These are phyloP conservation scores for Xenopus petersii DNA, from an alignment of 2,797 vertebrate genomes.

Conservation along the genomic window DNA sequence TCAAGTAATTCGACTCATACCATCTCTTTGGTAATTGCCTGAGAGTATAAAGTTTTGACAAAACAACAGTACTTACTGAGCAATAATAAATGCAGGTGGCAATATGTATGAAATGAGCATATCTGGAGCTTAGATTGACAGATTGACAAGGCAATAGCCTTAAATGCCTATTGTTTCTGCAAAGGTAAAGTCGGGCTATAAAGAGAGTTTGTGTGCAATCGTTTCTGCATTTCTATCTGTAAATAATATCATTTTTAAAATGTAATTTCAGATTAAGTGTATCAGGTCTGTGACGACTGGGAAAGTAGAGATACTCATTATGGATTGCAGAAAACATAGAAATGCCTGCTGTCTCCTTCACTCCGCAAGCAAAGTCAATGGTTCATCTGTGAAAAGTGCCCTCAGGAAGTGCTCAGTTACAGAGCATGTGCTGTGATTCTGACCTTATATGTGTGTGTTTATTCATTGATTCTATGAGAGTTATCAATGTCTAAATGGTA, in stretches of 20 bases:
- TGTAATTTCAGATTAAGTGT: constrained; percentile 12
- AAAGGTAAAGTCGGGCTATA: no score
- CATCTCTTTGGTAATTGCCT: constrained; percentile 3
- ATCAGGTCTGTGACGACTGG: constrained; percentile 20
- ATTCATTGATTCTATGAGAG: constrained; percentile 22
- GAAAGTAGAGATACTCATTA: constrained; percentile 40
- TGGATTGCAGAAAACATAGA: constrained; percentile 20
- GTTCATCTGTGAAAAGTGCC: constrained; percentile 22
- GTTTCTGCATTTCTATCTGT: no score
- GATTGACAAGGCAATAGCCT: no score
- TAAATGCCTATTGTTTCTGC: no score
- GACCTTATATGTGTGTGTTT: constrained; percentile 12
- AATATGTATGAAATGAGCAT: no score
- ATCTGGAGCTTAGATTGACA: no score
- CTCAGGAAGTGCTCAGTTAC: no score
- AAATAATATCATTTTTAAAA: no score
- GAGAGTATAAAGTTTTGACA: constrained; percentile 2
- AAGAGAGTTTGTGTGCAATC: no score
- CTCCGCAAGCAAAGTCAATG: constrained; percentile 37
- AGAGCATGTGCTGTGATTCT: constrained; percentile 29
- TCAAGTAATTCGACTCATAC: background rate
- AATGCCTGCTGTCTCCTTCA: constrained; percentile 25
- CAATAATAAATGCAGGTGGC: no score
- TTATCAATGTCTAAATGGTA: no score
- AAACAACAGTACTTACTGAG: no score